Percentiles rank a stretch among this genome's conserved stretches.
These are phyloP conservation scores for Hypocryptadius cinnamomeus DNA, from an alignment of 2,113 vertebrate genomes.

Conservation along the genomic window DNA sequence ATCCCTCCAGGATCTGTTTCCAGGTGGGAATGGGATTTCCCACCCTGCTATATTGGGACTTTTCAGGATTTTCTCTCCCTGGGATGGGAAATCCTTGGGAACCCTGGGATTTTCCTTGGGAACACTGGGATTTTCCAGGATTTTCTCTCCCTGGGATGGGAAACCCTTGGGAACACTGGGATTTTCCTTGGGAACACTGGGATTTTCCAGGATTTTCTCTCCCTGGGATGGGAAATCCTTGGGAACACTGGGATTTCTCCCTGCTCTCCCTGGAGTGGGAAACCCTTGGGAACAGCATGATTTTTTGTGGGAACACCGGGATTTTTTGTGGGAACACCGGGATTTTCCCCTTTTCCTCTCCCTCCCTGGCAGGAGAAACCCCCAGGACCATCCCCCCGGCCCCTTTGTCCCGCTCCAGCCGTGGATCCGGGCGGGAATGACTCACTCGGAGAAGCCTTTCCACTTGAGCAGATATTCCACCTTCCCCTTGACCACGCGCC, in stretches of 20 bases:
- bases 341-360: too few species aligned
- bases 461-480: conserved; percentile 97
- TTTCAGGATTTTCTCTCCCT: neutral
- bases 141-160: neutral
- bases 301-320: too few species aligned
- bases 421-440: neutral
- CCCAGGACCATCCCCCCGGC: too few species aligned
- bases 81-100: neutral
- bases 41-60: neutral
- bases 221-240: neutral
- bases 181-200: too few species aligned
- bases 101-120: neutral
- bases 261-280: too few species aligned
- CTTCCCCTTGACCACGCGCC: conserved; percentile 91
- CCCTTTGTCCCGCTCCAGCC: too few species aligned
- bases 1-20: neutral
- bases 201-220: too few species aligned
- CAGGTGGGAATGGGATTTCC: neutral
- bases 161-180: too few species aligned
- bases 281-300: neutral
- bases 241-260: neutral
- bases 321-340: too few species aligned
- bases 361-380: too few species aligned
- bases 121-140: too few species aligned
- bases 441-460: conserved; percentile 97